phyloP scores from a whole-genome alignment of 2,888 invertebrate genomes.

The Fabriciana adippe region DNA sequence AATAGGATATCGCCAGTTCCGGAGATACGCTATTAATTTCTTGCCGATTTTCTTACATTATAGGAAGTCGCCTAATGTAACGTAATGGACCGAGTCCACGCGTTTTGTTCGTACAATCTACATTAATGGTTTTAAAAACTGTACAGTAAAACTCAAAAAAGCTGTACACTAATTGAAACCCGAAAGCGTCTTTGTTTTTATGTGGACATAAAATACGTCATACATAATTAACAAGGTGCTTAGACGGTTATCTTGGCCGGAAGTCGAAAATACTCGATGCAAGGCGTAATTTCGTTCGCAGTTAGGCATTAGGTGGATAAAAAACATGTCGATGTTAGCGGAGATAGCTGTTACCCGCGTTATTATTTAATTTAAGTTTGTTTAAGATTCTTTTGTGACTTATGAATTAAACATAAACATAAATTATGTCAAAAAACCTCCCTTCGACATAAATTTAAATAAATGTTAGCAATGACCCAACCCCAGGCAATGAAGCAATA shows the following conservation, averaged over 20 bases:
- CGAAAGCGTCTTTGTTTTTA: conserved; percentile 21
- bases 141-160: neutral
- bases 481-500: conserved; percentile 29
- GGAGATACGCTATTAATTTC: conserved; percentile 60
- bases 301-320: conserved; percentile 68
- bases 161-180: conserved; percentile 19
- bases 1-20: conserved; percentile 64
- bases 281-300: conserved; percentile 66
- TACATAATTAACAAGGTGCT: conserved; percentile 57
- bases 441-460: conserved; percentile 37
- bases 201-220: conserved; percentile 8
- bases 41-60: conserved; percentile 36
- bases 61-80: conserved; percentile 71
- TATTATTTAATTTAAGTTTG: conserved; percentile 69
- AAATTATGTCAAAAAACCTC: conserved; percentile 35
- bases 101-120: neutral
- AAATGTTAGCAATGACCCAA: conserved; percentile 31
- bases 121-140: too few species aligned
- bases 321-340: conserved; percentile 73
- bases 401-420: conserved; percentile 38
- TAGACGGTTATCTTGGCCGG: conserved; percentile 75
- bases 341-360: conserved; percentile 69
- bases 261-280: conserved; percentile 69
- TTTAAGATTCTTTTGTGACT: conserved; percentile 51
- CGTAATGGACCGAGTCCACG: conserved; percentile 14